Conservation (phyloP, 1,140 invertebrate species). For the Plectus sambesii region DNA sequence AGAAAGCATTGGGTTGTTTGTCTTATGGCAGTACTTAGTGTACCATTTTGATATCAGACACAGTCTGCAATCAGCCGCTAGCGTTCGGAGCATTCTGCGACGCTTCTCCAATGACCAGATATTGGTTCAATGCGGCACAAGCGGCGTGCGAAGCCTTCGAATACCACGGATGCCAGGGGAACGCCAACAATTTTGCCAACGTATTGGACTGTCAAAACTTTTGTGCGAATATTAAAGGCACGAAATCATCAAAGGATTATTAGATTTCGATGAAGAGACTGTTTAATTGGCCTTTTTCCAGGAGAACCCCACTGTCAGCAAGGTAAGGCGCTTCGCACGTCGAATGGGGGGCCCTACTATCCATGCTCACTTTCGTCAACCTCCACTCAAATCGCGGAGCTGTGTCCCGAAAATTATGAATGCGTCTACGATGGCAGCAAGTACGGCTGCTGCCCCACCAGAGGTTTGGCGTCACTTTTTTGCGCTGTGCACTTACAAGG, state of each 20-base stretch:
- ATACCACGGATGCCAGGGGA: slow-evolving; percentile 30
- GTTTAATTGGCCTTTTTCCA: no score
- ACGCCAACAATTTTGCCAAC: slow-evolving; percentile 27
- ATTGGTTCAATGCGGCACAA: slow-evolving; percentile 25
- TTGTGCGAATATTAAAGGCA: slow-evolving; percentile 19
- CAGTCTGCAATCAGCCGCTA: slow-evolving; percentile 26
- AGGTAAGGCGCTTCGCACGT: slow-evolving; percentile 18
- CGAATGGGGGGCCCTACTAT: slow-evolving; percentile 11
- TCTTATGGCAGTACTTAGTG: slow-evolving; percentile 1
- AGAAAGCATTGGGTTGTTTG: no score
- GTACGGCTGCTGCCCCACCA: slow-evolving; percentile 22
- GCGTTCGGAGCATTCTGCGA: slow-evolving; percentile 17
- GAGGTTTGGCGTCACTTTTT: slow-evolving; percentile 22
- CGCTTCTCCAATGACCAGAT: slow-evolving; percentile 19
- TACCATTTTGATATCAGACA: slow-evolving; percentile 16
- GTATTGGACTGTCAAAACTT: slow-evolving; percentile 17
- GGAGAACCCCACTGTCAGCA: slow-evolving; percentile 24
- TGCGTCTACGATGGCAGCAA: slow-evolving; percentile 23
- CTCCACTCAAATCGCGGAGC: slow-evolving; percentile 4
- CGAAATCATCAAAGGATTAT: slow-evolving; percentile 5
- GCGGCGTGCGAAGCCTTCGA: slow-evolving; percentile 23
- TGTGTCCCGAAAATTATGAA: slow-evolving; percentile 27
- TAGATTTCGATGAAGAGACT: no score
- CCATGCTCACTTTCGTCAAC: no score
- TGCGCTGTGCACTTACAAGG: no score